Percentiles rank a stretch among this genome's conserved stretches.
Evolutionary conservation across 1,140 invertebrate genomes (phyloP).

Genomic region (Sweltsa coloradensis): DNA sequence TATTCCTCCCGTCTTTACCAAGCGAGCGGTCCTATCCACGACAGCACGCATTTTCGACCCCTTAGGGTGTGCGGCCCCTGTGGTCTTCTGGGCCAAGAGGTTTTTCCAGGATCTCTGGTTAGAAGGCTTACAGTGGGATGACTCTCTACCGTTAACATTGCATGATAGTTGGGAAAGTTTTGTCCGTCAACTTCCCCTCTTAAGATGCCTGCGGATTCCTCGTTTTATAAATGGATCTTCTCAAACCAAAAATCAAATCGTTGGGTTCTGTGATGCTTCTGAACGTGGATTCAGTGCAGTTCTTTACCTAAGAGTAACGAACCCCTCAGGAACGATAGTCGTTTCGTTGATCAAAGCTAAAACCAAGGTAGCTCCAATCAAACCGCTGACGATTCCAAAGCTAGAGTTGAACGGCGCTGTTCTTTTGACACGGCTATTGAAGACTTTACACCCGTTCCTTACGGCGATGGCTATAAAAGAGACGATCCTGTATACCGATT

Average conservation of each 20-base stretch:
- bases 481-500: constrained; percentile 12
- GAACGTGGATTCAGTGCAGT: constrained; percentile 21
- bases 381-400: constrained; percentile 25
- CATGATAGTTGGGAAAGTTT: neutral
- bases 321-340: constrained; percentile 10
- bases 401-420: constrained; percentile 32
- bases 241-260: constrained; percentile 16
- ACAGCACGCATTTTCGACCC: constrained; percentile 12
- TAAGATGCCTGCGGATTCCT: constrained; percentile 15
- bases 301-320: constrained; percentile 18
- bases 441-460: constrained; percentile 10
- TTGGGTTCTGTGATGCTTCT: constrained; percentile 25
- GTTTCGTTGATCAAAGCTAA: constrained; percentile 23
- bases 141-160: neutral
- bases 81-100: constrained; percentile 9
- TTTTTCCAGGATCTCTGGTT: constrained; percentile 13
- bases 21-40: constrained; percentile 12
- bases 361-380: constrained; percentile 26
- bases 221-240: constrained; percentile 12
- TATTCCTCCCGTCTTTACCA: neutral
- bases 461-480: neutral
- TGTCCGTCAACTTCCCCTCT: constrained; percentile 1
- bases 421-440: constrained; percentile 20
- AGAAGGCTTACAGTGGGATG: constrained; percentile 1
- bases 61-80: constrained; percentile 12